Percentiles rank a stretch among this genome's conserved stretches.
These are phyloP conservation scores for Oryctes rhinoceros DNA, from an alignment of 1,140 invertebrate species.

Conservation along the genomic window DNA sequence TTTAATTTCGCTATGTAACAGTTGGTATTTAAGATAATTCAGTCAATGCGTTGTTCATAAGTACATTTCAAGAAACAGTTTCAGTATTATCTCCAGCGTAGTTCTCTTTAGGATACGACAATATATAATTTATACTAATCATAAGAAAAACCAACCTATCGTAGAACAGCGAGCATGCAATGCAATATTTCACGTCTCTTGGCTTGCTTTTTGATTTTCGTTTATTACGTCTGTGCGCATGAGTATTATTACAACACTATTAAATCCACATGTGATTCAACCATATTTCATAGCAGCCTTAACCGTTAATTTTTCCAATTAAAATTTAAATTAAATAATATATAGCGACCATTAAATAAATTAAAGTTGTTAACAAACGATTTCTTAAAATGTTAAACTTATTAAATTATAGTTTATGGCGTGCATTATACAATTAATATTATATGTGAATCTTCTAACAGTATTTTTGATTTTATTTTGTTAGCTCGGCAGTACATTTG, in stretches of 20 bases:
- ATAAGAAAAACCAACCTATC: constrained; percentile 1
- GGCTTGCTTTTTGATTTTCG: not conserved
- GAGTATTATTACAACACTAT: not conserved
- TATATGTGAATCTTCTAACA: too few relatives aligned
- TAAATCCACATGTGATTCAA: not conserved
- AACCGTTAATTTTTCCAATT: not conserved
- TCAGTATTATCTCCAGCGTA: constrained; percentile 25
- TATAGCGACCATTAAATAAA: too few relatives aligned
- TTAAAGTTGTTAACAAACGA: too few relatives aligned
- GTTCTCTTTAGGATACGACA: not conserved
- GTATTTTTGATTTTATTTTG: too few relatives aligned
- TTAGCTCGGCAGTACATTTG: too few relatives aligned
- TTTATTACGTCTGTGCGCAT: not conserved
- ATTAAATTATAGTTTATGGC: too few relatives aligned
- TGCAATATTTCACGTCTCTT: not conserved
- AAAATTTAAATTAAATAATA: constrained; percentile 1
- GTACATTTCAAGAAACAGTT: constrained; percentile 21
- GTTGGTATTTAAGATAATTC: not conserved
- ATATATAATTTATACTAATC: not conserved
- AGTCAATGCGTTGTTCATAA: too few relatives aligned
- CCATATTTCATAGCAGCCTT: not conserved
- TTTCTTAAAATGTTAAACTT: too few relatives aligned
- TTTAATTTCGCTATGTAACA: constrained; percentile 26
- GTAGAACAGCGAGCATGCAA: not conserved
- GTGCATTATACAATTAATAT: too few relatives aligned